Conservation (phyloP, 92 coral and sea anemone species). For the Porites lobata region DNA sequence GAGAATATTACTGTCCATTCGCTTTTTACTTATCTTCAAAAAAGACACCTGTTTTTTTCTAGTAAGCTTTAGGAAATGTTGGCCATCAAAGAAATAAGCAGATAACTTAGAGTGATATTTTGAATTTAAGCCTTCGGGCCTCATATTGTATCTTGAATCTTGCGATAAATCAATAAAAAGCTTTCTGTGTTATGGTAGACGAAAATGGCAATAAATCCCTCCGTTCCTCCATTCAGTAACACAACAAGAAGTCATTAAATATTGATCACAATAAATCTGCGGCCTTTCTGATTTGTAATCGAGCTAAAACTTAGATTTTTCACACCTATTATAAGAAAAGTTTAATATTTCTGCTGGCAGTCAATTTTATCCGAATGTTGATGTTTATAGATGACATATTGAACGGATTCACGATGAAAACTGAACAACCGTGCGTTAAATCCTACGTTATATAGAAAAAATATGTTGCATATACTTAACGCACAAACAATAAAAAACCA, state of each 20-base stretch:
- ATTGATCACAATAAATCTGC: conserved; percentile 1
- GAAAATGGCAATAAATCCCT: not conserved
- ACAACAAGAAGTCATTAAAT: conserved; percentile 22
- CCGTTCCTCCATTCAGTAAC: not conserved
- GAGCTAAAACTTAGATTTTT: not conserved
- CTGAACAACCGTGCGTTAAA: not conserved
- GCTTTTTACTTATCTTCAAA: conserved; percentile 1
- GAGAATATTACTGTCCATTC: conserved; percentile 16
- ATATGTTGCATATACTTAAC: not conserved
- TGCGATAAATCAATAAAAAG: too few species aligned
- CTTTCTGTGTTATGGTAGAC: not conserved
- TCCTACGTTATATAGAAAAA: not conserved
- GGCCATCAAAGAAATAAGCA: not conserved
- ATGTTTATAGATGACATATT: not conserved
- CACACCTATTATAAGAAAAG: not conserved
- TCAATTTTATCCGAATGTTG: not conserved
- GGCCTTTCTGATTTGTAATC: not conserved
- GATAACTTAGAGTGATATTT: not conserved
- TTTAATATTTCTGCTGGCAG: not conserved
- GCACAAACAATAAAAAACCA: not conserved
- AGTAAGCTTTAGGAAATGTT: not conserved
- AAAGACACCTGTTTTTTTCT: conserved; percentile 1
- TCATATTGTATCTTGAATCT: not conserved
- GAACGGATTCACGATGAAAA: too few species aligned
- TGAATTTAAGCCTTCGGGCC: not conserved